Conservation (phyloP, 2,888 invertebrate species). For the Halictus quadricinctus region DNA sequence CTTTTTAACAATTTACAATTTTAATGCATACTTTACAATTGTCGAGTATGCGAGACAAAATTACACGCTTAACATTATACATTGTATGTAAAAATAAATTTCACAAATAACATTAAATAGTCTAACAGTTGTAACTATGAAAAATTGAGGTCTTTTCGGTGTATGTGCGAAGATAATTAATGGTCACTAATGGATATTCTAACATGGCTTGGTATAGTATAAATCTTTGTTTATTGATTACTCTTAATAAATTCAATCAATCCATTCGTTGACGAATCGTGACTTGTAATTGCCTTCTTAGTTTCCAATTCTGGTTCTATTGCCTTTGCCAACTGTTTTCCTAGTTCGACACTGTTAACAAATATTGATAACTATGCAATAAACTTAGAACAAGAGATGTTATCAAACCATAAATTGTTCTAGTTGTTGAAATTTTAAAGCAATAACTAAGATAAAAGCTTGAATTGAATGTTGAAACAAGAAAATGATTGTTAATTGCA, state of each 20-base stretch:
- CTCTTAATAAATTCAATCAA: slow-evolving; percentile 97
- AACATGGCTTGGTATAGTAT: not conserved
- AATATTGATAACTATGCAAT: slow-evolving; percentile 15
- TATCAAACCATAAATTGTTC: too few species aligned
- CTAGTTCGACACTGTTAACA: slow-evolving; percentile 92
- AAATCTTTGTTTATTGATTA: slow-evolving; percentile 77
- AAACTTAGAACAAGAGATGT: not conserved
- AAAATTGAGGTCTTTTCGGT: not conserved
- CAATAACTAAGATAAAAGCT: not conserved
- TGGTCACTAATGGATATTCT: slow-evolving; percentile 17
- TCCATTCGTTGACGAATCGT: slow-evolving; percentile 98
- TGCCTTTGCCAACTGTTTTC: slow-evolving; percentile 99
- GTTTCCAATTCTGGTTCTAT: slow-evolving; percentile 96
- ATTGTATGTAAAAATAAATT: slow-evolving; percentile 5
- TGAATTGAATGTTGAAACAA: not conserved
- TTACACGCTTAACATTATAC: not conserved
- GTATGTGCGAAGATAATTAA: not conserved
- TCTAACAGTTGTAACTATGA: not conserved
- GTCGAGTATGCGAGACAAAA: not conserved
- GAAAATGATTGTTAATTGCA: not conserved
- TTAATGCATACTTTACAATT: slow-evolving; percentile 7
- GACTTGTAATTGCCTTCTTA: slow-evolving; percentile 87
- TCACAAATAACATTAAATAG: not conserved
- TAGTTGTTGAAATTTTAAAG: not conserved
- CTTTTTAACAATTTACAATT: slow-evolving; percentile 22